Evolutionary conservation across 2,888 invertebrate genomes (phyloP), one percentile per base, ranked within the genome.

Genomic region (Sinhomidia bicolor): DNA sequence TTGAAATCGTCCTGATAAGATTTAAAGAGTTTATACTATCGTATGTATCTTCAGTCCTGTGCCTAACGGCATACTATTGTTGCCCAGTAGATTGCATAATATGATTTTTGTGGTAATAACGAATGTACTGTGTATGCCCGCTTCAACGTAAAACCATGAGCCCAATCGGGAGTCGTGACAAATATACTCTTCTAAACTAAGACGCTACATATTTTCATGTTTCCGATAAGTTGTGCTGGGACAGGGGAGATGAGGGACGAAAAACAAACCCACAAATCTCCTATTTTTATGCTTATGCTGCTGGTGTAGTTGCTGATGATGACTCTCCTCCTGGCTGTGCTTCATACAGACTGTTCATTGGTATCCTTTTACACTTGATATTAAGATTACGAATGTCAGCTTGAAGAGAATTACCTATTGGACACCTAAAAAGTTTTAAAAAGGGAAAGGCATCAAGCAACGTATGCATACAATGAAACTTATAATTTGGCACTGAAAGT

Each of bases 401-500:
- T 68, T 94, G 94, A 92, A 96, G 94, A 93, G 95, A 95, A 92
- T 93, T 94, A 9, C 97, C 97, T 89, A 97, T 93, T 7, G 95
- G 94, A 92, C 95, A 95, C 90, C 94, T 94, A 91, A 65, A 92
- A 32, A 32, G 29, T 74, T 41, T 26, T 20, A 92, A 85, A 32
- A 78, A 90, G 65, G 84, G 51, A 81, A 81, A 71, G 60, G 26
- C 44, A 23, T 41, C 20, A 17, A 20, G 32, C 44, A 68, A 29
- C 4, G 41, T n/a, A 76, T 76, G 29, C 12, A 26, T 26, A 26
- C 36, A 17, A n/a, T 36, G 4, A 26, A 12, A 60, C 26, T 32
- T 17, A 20, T 20, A 71, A 26, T 41, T 71, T 76, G 76, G 76
- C 51, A 76, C 26, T 44, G 44, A 74, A 36, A 71, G 41, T 2